These are phyloP conservation scores for Agrotis exclamationis DNA, from an alignment of 2,888 invertebrate genomes.

Conservation along the genomic window DNA sequence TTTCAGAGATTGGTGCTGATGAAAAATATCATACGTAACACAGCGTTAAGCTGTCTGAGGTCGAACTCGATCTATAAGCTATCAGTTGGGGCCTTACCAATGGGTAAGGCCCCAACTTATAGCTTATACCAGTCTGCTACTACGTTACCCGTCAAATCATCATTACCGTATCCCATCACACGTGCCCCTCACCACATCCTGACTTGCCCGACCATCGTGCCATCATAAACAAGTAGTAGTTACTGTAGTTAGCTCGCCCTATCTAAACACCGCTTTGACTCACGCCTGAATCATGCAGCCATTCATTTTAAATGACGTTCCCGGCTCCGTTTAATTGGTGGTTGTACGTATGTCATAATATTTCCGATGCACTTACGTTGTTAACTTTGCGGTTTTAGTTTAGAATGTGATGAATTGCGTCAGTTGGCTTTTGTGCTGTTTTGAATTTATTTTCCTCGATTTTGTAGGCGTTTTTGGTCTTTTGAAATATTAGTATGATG, in stretches of 20 bases:
- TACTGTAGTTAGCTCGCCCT: conserved; percentile 75
- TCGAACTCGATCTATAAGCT: no score
- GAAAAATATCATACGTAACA: no score
- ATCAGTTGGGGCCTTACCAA: no score
- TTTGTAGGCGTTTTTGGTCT: neutral
- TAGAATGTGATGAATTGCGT: neutral
- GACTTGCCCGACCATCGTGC: conserved; percentile 19
- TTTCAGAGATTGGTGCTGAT: no score
- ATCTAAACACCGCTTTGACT: conserved; percentile 78
- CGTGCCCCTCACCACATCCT: conserved; percentile 52
- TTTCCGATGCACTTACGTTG: conserved; percentile 10
- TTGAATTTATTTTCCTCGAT: neutral
- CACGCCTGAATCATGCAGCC: conserved; percentile 76
- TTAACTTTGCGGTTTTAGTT: conserved; percentile 7
- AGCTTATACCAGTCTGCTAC: no score
- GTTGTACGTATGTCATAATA: conserved; percentile 24
- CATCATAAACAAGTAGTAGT: conserved; percentile 82
- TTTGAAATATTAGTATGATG: neutral
- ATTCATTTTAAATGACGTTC: conserved; percentile 29
- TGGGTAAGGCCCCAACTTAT: no score
- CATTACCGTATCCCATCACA: conserved; percentile 7
- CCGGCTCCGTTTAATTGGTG: conserved; percentile 34
- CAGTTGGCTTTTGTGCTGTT: neutral
- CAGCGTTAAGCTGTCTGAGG: no score
- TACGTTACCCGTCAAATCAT: neutral